Base-by-base conservation (phyloP, 2,797 vertebrate genomes). In the Eulemur coronatus region DNA sequence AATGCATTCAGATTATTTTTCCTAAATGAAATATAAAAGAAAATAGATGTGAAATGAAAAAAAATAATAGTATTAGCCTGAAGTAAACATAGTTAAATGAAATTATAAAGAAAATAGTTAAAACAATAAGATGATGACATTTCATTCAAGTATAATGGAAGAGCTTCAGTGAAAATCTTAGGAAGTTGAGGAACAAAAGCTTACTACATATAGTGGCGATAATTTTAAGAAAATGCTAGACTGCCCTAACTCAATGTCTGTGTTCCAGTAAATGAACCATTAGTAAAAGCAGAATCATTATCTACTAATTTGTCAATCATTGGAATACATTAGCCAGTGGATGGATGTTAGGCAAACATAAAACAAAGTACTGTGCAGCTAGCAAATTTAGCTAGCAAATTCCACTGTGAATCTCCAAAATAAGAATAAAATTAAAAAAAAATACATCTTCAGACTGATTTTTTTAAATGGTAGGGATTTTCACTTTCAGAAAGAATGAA, bases 251-350 rank as follows among this genome's bases (percentile, higher is more conserved):
- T 15, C 41, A 85, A 9, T 35, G 33, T 82, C 41, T 65, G 4
- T 24, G 2, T 89, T 82, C 33, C 8, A 55, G 46, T 84, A 89
- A 82, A 89, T 57, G 35, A 75, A 35, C n/a, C 46, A 61, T 35
- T 82, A 81, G 12, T 17, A 38, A 92, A 93, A 94, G 57, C 17
- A 95, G 84, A 91, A 75, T 89, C 67, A n/a, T 84, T 67, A 84
- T 72, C 48, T 72, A 28, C 20, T 70, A 52, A 86, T 67, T 52
- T 82, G 69, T 73, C 84, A 82, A n/a, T 85, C 57, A 81, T 10
- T 28, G 28, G 13, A 65, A 59, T 89, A 76, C 15, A 69, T 72
- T 91, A 93, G 80, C 38, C 28, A 89, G 73, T 61, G 15, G 55
- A 76, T 43, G 13, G 75, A 52, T 82, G 41, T 59, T 85, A 89